phyloP scores from a whole-genome alignment of 1,140 invertebrate genomes.

The Listronotus oregonensis region DNA sequence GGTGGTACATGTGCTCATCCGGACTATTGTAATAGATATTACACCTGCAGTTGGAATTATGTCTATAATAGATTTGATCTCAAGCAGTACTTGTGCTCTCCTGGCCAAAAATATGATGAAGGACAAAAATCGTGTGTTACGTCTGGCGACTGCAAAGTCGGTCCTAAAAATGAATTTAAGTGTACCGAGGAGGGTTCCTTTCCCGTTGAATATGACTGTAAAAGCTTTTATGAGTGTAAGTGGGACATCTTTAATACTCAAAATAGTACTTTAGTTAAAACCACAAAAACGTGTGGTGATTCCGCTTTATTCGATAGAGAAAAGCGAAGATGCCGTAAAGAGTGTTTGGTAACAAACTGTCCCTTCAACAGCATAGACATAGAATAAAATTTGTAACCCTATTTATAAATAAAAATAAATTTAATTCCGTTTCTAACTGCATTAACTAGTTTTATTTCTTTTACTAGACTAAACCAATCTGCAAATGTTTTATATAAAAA shows the following conservation, averaged over 20 bases:
- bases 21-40: constrained; percentile 46
- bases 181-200: constrained; percentile 42
- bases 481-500: too few species aligned
- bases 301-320: constrained; percentile 41
- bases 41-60: constrained; percentile 43
- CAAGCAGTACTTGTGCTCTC: constrained; percentile 43
- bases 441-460: too few species aligned
- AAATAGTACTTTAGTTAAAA: constrained; percentile 20
- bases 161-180: constrained; percentile 19
- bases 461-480: too few species aligned
- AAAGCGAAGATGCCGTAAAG: constrained; percentile 37
- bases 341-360: constrained; percentile 42
- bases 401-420: too few species aligned
- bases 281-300: constrained; percentile 36
- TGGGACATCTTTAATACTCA: background rate
- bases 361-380: constrained; percentile 34
- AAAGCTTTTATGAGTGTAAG: constrained; percentile 46
- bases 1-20: constrained; percentile 43
- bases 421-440: too few species aligned
- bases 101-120: constrained; percentile 28
- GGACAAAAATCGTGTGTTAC: constrained; percentile 20
- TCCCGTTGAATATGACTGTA: constrained; percentile 44
- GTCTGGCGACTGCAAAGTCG: constrained; percentile 14
- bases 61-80: constrained; percentile 35
- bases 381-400: background rate